phyloP scores from a whole-genome alignment of 1,140 invertebrate genomes.

The Tachypleus tridentatus region DNA sequence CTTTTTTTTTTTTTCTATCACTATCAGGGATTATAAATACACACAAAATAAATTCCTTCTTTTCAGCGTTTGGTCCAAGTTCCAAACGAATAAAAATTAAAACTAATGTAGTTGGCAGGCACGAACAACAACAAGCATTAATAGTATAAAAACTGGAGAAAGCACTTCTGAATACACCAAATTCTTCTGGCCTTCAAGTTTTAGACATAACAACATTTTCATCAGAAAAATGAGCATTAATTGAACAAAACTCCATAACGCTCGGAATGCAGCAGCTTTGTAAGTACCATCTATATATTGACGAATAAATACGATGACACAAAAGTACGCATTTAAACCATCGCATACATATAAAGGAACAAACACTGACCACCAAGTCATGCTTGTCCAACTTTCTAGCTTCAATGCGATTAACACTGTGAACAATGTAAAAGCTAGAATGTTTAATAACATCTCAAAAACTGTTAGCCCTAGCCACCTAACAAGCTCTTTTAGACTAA shows the following conservation, averaged over 20 bases:
- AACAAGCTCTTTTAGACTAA: slow-evolving; percentile 75
- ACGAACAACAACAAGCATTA: slow-evolving; percentile 77
- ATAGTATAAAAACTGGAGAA: slow-evolving; percentile 72
- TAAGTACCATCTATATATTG: slow-evolving; percentile 65
- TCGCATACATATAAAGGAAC: slow-evolving; percentile 80
- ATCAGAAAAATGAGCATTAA: slow-evolving; percentile 77
- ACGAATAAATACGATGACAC: slow-evolving; percentile 82
- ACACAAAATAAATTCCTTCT: too few species aligned
- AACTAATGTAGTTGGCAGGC: slow-evolving; percentile 70
- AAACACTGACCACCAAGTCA: slow-evolving; percentile 55
- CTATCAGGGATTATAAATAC: too few species aligned
- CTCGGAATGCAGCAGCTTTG: slow-evolving; percentile 51
- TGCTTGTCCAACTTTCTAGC: slow-evolving; percentile 36
- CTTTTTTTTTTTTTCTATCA: too few species aligned
- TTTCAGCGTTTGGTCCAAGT: neutral
- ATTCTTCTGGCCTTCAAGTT: slow-evolving; percentile 59
- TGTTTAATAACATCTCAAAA: slow-evolving; percentile 84
- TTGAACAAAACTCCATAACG: slow-evolving; percentile 72
- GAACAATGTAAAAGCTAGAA: slow-evolving; percentile 69
- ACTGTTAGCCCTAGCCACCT: slow-evolving; percentile 83
- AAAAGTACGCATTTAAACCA: slow-evolving; percentile 85
- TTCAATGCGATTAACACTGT: slow-evolving; percentile 62
- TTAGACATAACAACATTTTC: slow-evolving; percentile 82
- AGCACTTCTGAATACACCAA: slow-evolving; percentile 85
- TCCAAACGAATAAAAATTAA: neutral